Base-by-base conservation (phyloP, 2,888 invertebrate genomes). In the Elysia crispata region DNA sequence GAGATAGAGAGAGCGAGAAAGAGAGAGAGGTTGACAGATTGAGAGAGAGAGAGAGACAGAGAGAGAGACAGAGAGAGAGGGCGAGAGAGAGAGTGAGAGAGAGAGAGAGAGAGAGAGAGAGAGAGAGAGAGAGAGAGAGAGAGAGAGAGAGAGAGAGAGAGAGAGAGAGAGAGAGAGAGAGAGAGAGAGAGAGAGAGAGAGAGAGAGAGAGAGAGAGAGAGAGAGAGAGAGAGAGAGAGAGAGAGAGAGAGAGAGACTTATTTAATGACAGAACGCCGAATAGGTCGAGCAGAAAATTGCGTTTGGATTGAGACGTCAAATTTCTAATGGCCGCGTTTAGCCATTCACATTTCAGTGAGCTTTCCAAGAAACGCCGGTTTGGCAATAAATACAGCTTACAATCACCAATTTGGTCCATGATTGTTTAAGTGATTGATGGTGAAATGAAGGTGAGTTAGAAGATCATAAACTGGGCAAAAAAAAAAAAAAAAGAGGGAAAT, bases 41-140 rank as follows among this genome's bases (percentile, higher is more conserved):
- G 70, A 57, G 30, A 67, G 28, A 77, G 18, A 23, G 41, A 54
- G 15, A 60, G 20, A 72, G 70, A 76, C 15, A 80, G 70, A 60
- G 20, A 69, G 75, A 76, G 15, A 62, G 70, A 69, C 5, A 6
- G 41, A 41, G 5, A 18, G 31, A 62, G 62, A 33, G 66, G 50
- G 50, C 49, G 18, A 1, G 49, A 33, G n/a, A 41, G 49, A 20
- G n/a, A 76, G n/a, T 75, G 70, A 60, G 20, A 69, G 75, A 76
- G 15, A 62, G 70, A 69, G 41, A 6, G 41, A 41, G 5, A 18
- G 31, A 62, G 62, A 33, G 66, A 67, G 50, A 67, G 18, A 1
- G 49, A 33, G n/a, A 41, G 49, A 20, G n/a, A n/a, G n/a, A 74
- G 74, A 74, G 74, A 60, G 74, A 74, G 74, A 54, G 73, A 54